Conservation (phyloP, 2,797 vertebrate species). For the Oceanodroma leucorhoa region DNA sequence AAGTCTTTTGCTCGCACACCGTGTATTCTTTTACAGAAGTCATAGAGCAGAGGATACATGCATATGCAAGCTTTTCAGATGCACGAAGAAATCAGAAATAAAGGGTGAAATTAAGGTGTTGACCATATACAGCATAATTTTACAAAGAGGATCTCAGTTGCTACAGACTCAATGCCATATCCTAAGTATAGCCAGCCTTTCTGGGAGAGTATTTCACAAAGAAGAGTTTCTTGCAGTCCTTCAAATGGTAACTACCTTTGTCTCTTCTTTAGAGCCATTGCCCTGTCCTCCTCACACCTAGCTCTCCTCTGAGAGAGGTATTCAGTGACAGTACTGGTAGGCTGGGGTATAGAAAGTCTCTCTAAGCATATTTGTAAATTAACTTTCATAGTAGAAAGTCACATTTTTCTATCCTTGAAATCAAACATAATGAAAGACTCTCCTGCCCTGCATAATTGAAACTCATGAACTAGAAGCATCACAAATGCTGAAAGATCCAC, state of each 20-base stretch:
- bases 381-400: neutral
- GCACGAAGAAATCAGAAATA: neutral
- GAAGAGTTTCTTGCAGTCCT: neutral
- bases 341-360: neutral
- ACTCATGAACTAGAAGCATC: neutral
- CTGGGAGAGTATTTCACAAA: neutral
- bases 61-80: neutral
- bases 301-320: neutral
- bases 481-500: neutral
- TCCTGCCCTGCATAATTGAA: neutral
- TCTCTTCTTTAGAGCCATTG: neutral
- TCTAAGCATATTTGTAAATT: neutral
- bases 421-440: neutral
- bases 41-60: neutral
- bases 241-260: neutral
- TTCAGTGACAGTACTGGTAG: neutral
- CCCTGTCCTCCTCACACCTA: neutral
- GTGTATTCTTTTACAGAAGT: neutral
- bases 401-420: neutral
- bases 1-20: neutral
- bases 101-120: neutral
- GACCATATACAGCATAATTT: neutral
- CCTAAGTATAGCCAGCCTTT: neutral
- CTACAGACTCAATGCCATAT: neutral
- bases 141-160: neutral